Base-by-base conservation (phyloP, 2,888 invertebrate species). In the Drosophila hamatofila region DNA sequence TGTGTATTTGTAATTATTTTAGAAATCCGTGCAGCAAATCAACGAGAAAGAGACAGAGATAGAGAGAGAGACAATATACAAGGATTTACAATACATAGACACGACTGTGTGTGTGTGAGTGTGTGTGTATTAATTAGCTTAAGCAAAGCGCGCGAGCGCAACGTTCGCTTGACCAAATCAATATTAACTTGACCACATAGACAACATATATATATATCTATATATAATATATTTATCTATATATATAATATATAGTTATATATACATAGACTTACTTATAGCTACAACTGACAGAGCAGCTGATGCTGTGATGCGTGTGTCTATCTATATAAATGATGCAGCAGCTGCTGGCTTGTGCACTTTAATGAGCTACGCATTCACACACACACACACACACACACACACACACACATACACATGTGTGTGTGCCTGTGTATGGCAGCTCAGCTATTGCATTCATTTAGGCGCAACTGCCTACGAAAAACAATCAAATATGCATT, bases 1-100 rank as follows among this genome's bases (percentile, higher is more conserved):
- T 82, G 76, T 89, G 80, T 89, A 77, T 76, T 86, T 80, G 85
- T 88, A 86, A 86, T 89, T 86, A 86, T 86, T 89, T 89, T 82
- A 78, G 75, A 87, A 81, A 84, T 87, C 75, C 85, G 79, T 74
- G 57, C 78, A 65, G 88, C 83, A 78, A 89, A 89, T 86, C 83
- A 88, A 89, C 80, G 46, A 21, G 35, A 55, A 21, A 66, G 21
- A 23, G 37, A 52, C 49, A 44, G 14, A 41, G 37, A 52, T 23
- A 42, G 37, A 52, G 25, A 44, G 11, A 21, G 61, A 72, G 33
- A 51, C 37, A 74, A 46, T 62, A 55, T 55, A 18, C 27, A 41
- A 39, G 56, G 49, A 66, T 64, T 42, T 37, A 56, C 67, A 54
- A 52, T 54, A 48, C 39, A 54, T 16, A 48, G 12, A 23, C 6